phyloP scores from a whole-genome alignment of 2,888 invertebrate species.

The Dryomyza anilis region DNA sequence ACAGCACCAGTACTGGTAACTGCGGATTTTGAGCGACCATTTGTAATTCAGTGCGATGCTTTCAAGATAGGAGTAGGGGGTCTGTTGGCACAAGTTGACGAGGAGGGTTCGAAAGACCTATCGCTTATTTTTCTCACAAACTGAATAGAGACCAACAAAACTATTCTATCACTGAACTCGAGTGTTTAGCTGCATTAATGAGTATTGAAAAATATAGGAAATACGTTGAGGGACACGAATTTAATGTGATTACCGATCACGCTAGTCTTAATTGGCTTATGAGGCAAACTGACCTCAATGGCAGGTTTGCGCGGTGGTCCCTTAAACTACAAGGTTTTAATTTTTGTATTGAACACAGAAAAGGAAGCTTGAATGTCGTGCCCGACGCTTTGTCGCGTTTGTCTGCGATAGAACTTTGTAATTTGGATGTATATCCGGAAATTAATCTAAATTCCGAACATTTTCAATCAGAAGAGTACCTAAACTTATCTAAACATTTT shows the following conservation, averaged over 20 bases:
- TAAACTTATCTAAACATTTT: background rate
- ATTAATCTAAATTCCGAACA: background rate
- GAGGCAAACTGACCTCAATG: conserved; percentile 16
- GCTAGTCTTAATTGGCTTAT: conserved; percentile 22
- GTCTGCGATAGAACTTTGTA: background rate
- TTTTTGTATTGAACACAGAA: background rate
- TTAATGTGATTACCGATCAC: too few relatives aligned
- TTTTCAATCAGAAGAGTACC: background rate
- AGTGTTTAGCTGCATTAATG: too few relatives aligned
- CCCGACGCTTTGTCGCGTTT: background rate
- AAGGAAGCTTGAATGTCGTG: too few relatives aligned
- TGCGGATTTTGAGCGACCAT: background rate
- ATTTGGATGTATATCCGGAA: background rate
- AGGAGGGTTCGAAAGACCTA: conserved; percentile 19
- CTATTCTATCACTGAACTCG: too few relatives aligned
- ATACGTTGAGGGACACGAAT: conserved; percentile 22
- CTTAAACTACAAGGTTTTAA: background rate
- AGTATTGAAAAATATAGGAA: conserved; percentile 17
- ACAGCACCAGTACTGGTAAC: background rate
- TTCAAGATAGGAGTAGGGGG: background rate
- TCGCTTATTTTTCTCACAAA: too few relatives aligned
- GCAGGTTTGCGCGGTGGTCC: too few relatives aligned
- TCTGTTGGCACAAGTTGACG: background rate
- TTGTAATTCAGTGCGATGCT: background rate
- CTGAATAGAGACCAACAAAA: conserved; percentile 1